Conservation (phyloP, 1,140 invertebrate genomes). For the Aphelinus certus region DNA sequence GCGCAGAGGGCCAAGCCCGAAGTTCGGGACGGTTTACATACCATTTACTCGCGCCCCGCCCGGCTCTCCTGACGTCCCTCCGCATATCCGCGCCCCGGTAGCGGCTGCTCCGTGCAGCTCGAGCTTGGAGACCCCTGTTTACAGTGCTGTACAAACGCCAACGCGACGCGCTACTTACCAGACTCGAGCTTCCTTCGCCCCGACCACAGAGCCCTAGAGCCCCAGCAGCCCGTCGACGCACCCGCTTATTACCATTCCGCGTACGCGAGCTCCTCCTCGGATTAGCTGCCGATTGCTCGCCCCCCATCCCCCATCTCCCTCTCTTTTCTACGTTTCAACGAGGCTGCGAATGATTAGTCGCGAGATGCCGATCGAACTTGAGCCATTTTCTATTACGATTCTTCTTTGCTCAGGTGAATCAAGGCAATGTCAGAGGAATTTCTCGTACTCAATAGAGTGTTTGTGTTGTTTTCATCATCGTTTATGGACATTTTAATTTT, state of each 20-base stretch:
- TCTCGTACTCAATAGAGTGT: too few species aligned
- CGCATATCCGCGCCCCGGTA: conserved; percentile 21
- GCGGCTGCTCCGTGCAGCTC: conserved; percentile 1
- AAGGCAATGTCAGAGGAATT: too few species aligned
- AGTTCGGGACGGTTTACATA: conserved; percentile 64
- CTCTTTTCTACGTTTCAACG: too few species aligned
- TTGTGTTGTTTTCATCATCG: too few species aligned
- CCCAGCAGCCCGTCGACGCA: not conserved
- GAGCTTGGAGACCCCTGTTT: conserved; percentile 20
- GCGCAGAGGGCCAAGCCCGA: conserved; percentile 54
- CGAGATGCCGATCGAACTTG: too few species aligned
- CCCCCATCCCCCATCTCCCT: too few species aligned
- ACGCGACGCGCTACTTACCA: conserved; percentile 22
- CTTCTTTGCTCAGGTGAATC: too few species aligned
- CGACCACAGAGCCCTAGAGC: too few species aligned
- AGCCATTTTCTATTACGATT: too few species aligned
- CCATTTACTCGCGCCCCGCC: conserved; percentile 65
- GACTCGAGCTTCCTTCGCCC: conserved; percentile 6
- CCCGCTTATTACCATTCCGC: conserved; percentile 23
- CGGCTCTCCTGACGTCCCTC: conserved; percentile 12
- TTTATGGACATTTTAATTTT: too few species aligned
- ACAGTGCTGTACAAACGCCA: not conserved
- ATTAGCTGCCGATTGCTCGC: conserved; percentile 16
- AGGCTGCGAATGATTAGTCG: too few species aligned
- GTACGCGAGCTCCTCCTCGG: not conserved